A percentile compares a stretch with the other conserved stretches of the same genome.
phyloP scores from a whole-genome alignment of 1,140 invertebrate genomes.

The Galendromus occidentalis region DNA sequence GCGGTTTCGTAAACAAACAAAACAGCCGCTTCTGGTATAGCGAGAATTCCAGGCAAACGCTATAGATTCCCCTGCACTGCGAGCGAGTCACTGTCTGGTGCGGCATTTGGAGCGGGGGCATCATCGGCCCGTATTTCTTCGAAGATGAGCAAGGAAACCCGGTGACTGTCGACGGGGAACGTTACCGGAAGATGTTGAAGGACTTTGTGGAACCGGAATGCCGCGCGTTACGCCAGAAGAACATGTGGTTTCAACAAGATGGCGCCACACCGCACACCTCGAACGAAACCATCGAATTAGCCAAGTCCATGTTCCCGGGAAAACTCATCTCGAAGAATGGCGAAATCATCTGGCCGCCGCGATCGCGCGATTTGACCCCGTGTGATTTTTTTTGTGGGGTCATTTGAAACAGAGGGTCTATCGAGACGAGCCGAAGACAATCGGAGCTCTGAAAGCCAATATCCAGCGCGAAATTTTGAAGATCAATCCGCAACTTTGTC shows the following conservation, averaged over 20 bases:
- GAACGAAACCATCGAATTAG: neutral
- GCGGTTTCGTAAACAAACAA: constrained; percentile 12
- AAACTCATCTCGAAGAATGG: too few relatives aligned
- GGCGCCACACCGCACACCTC: constrained; percentile 14
- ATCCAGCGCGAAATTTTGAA: too few relatives aligned
- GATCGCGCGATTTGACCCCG: too few relatives aligned
- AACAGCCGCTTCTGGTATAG: constrained; percentile 11
- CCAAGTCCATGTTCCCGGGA: constrained; percentile 10
- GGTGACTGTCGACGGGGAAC: constrained; percentile 11
- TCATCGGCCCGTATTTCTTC: constrained; percentile 16
- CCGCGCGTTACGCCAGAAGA: too few relatives aligned
- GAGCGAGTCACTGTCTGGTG: constrained; percentile 16
- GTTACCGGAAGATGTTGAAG: neutral
- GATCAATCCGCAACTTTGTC: too few relatives aligned
- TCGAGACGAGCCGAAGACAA: too few relatives aligned
- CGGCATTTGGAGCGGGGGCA: constrained; percentile 11
- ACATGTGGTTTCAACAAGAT: constrained; percentile 17
- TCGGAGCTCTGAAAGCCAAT: too few relatives aligned
- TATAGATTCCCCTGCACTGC: constrained; percentile 11
- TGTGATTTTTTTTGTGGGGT: too few relatives aligned
- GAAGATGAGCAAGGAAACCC: constrained; percentile 11
- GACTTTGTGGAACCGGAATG: neutral
- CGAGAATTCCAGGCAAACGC: constrained; percentile 6
- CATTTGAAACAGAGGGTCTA: too few relatives aligned
- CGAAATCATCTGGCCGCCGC: too few relatives aligned